A percentile compares a stretch with the other conserved stretches of the same genome.
These are phyloP conservation scores for Actinernus sp. DNA, from an alignment of 92 coral and sea anemone genomes.

Conservation along the genomic window DNA sequence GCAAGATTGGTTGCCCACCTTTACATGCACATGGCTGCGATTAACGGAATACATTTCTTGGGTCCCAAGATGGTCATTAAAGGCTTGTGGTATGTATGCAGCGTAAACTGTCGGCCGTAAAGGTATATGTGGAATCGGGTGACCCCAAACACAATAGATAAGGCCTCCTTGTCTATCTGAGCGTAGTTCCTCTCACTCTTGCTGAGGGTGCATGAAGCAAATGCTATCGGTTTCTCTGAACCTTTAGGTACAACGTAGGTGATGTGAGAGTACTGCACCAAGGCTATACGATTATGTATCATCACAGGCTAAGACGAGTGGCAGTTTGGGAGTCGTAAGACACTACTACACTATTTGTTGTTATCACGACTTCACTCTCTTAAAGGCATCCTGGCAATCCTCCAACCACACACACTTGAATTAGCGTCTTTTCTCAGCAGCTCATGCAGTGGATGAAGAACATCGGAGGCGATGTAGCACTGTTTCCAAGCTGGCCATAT, in stretches of 20 bases:
- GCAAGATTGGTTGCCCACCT: constrained; percentile 23
- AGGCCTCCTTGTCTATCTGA: constrained; percentile 44
- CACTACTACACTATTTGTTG: too few species aligned
- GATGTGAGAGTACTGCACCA: background rate
- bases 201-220: background rate
- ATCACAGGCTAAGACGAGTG: too few species aligned
- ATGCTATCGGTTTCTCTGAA: background rate
- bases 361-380: too few species aligned
- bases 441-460: background rate
- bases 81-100: constrained; percentile 16
- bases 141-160: constrained; percentile 18
- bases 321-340: too few species aligned
- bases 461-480: too few species aligned
- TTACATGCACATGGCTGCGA: constrained; percentile 35
- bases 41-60: constrained; percentile 27
- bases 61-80: constrained; percentile 11
- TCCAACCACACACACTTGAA: too few species aligned
- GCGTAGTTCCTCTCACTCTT: constrained; percentile 11
- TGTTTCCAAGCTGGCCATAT: too few species aligned
- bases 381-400: too few species aligned
- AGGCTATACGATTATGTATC: too few species aligned
- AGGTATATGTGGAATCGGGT: constrained; percentile 25
- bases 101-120: constrained; percentile 26
- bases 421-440: background rate
- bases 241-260: background rate